Conservation (phyloP, 2,888 invertebrate genomes). For the Coremacera marginata region DNA sequence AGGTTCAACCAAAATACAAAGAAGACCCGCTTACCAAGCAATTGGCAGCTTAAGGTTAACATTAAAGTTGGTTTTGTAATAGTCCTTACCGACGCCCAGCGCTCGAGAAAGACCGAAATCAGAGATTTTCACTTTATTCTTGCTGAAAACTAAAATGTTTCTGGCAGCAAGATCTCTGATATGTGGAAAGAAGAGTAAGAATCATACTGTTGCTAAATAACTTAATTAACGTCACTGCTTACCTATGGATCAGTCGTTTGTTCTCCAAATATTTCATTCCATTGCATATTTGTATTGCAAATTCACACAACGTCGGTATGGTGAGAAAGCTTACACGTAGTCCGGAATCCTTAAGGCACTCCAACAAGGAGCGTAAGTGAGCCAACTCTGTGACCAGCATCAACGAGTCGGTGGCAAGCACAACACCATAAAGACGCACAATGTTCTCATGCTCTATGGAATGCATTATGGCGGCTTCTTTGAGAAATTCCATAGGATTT, state of each 20-base stretch:
- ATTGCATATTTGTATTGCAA: conserved; percentile 95
- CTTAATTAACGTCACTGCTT: conserved; percentile 43
- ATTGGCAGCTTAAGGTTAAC: conserved; percentile 97
- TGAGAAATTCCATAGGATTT: conserved; percentile 95
- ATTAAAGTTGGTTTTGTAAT: conserved; percentile 98
- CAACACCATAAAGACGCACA: conserved; percentile 97
- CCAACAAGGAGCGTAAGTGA: conserved; percentile 91
- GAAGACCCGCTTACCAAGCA: conserved; percentile 80
- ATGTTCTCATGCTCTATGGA: conserved; percentile 97
- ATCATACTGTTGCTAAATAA: background rate
- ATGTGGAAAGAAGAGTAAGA: background rate
- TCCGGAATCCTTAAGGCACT: conserved; percentile 94
- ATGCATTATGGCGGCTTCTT: conserved; percentile 99
- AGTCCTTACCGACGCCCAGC: conserved; percentile 97
- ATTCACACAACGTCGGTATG: conserved; percentile 92
- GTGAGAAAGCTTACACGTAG: conserved; percentile 90
- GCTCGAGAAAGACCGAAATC: conserved; percentile 97
- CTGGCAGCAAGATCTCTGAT: conserved; percentile 93
- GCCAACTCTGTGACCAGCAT: conserved; percentile 93
- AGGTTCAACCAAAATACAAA: conserved; percentile 10
- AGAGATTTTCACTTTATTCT: conserved; percentile 97
- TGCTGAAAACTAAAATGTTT: conserved; percentile 96
- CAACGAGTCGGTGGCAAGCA: conserved; percentile 89
- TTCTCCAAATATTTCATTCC: conserved; percentile 98
- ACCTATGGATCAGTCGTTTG: conserved; percentile 95